Conservation (phyloP, 2,113 vertebrate genomes). For the Reinhardtius hippoglossoides region DNA sequence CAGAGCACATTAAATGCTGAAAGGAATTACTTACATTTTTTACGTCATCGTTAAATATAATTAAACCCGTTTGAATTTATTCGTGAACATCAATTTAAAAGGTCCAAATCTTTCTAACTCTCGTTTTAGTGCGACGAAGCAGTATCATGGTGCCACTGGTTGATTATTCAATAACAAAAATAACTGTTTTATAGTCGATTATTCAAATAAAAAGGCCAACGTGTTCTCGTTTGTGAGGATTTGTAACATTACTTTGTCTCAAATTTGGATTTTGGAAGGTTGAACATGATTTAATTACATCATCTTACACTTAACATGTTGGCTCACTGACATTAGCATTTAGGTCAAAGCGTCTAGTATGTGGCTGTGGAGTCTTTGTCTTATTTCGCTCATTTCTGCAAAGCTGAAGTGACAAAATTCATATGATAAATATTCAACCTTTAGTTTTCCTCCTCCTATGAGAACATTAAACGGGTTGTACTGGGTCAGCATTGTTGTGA, state of each 20-base stretch:
- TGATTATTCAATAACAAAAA: too few relatives aligned
- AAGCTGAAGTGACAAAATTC: conserved; percentile 34
- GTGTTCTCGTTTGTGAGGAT: too few relatives aligned
- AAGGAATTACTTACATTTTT: too few relatives aligned
- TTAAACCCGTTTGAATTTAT: neutral
- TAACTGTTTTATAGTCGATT: too few relatives aligned
- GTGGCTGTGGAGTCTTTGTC: neutral
- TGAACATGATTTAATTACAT: neutral
- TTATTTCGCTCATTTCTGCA: conserved; percentile 8
- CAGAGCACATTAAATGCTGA: neutral
- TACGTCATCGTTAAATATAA: neutral
- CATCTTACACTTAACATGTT: neutral
- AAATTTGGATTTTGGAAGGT: neutral
- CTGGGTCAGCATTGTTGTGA: conserved; percentile 71
- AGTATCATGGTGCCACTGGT: too few relatives aligned
- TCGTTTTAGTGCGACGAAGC: too few relatives aligned
- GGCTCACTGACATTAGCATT: neutral
- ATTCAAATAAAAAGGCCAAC: too few relatives aligned
- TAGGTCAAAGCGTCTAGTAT: neutral
- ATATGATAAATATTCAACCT: conserved; percentile 39
- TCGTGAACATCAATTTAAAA: neutral
- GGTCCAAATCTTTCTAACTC: neutral
- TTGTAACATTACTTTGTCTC: too few relatives aligned
- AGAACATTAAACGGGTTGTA: conserved; percentile 45
- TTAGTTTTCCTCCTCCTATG: neutral